Evolutionary conservation across 2,113 vertebrate species (phyloP).

Genomic region (Macaca fascicularis): DNA sequence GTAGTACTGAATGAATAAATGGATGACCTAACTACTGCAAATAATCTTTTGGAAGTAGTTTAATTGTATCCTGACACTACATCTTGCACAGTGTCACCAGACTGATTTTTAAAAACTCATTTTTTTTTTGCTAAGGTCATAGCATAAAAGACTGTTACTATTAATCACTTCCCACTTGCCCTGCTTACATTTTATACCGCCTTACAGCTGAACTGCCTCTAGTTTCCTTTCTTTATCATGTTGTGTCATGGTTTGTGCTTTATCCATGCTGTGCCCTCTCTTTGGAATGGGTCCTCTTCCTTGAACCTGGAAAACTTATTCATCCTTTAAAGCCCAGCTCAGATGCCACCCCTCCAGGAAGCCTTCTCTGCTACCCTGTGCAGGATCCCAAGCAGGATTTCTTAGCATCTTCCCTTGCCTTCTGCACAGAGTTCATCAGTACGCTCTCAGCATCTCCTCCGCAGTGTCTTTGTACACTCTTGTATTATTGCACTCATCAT

Average conservation of each 20-base stretch:
- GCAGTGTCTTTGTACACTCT: neutral
- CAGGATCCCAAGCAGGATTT: neutral
- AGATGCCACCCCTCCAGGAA: neutral
- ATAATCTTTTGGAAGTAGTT: slow-evolving; percentile 31
- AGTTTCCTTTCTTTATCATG: neutral
- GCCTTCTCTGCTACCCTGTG: neutral
- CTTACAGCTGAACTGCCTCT: neutral
- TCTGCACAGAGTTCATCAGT: neutral
- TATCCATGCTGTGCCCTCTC: neutral
- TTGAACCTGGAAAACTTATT: neutral
- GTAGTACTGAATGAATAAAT: neutral
- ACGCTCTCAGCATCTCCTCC: neutral
- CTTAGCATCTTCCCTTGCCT: neutral
- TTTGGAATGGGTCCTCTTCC: slow-evolving; percentile 12
- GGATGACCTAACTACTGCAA: slow-evolving; percentile 17
- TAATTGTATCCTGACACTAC: slow-evolving; percentile 23
- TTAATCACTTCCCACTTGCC: neutral
- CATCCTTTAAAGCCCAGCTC: neutral
- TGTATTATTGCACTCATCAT: neutral
- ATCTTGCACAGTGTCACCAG: neutral
- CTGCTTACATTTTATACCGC: neutral
- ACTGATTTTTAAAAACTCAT: neutral
- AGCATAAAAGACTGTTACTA: neutral
- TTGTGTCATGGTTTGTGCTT: neutral
- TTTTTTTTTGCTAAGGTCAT: neutral